These are phyloP conservation scores for Aricia artaxerxes DNA, from an alignment of 2,888 invertebrate genomes.

Conservation along the genomic window DNA sequence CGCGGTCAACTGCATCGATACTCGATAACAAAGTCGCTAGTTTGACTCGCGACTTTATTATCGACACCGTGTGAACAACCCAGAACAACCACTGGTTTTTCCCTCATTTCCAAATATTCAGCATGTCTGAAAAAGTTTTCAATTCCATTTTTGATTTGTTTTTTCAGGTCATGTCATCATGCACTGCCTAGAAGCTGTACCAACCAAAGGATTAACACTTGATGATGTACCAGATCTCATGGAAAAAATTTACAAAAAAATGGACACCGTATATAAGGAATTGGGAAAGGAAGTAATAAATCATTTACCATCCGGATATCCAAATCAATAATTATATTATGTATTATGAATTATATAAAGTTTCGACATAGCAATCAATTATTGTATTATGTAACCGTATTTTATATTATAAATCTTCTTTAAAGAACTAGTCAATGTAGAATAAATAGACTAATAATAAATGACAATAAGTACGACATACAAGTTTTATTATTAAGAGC, in stretches of 20 bases:
- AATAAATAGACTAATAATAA: too few relatives aligned
- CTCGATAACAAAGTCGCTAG: too few relatives aligned
- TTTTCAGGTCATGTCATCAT: conserved; percentile 76
- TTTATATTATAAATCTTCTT: too few relatives aligned
- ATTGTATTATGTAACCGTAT: too few relatives aligned
- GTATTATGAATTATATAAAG: neutral
- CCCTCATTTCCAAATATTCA: neutral
- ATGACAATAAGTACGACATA: too few relatives aligned
- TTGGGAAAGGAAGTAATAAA: conserved; percentile 67
- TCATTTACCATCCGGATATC: conserved; percentile 65
- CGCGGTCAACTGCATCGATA: too few relatives aligned
- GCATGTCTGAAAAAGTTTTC: neutral
- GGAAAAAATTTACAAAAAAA: conserved; percentile 61
- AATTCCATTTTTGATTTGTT: neutral
- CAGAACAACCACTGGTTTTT: too few relatives aligned
- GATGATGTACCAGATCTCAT: conserved; percentile 72
- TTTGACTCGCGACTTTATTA: too few relatives aligned
- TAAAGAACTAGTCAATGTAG: neutral
- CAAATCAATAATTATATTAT: conserved; percentile 42
- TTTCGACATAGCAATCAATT: neutral
- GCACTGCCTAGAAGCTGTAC: conserved; percentile 72
- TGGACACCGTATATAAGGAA: conserved; percentile 69
- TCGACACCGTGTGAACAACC: too few relatives aligned
- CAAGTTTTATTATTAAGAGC: too few relatives aligned
- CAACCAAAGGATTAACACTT: conserved; percentile 66